Evolutionary conservation across 1,140 invertebrate species (phyloP).

Genomic region (Eciton burchellii): DNA sequence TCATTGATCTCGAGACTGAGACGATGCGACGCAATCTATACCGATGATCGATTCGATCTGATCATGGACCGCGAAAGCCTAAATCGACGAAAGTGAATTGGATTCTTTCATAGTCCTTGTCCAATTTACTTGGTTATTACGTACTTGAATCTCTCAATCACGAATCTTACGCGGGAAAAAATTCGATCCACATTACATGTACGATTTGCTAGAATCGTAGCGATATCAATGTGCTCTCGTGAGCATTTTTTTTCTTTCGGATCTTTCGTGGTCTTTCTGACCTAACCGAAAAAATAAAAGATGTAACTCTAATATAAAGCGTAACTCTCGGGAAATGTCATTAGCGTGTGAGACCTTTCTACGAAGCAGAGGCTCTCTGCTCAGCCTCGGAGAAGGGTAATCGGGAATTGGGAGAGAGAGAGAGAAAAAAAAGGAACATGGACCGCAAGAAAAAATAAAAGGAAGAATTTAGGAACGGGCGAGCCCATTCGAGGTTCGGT

Average conservation of each 20-base stretch:
- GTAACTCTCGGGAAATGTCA: slow-evolving; percentile 78
- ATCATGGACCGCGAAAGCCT: not conserved
- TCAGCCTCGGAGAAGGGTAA: slow-evolving; percentile 65
- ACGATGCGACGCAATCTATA: not conserved
- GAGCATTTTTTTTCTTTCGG: too few species aligned
- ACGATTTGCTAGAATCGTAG: too few species aligned
- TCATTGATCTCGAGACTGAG: not conserved
- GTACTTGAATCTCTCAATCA: too few species aligned
- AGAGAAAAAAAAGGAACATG: slow-evolving; percentile 31
- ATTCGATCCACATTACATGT: not conserved
- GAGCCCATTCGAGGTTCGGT: slow-evolving; percentile 69
- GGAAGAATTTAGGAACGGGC: slow-evolving; percentile 74
- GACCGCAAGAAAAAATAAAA: slow-evolving; percentile 46
- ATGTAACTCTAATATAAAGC: not conserved
- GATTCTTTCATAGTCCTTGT: too few species aligned
- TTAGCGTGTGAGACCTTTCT: slow-evolving; percentile 77
- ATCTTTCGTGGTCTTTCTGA: too few species aligned
- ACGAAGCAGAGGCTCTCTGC: slow-evolving; percentile 69
- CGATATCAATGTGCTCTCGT: too few species aligned
- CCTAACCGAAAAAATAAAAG: too few species aligned
- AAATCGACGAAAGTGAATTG: not conserved
- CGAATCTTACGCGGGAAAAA: not conserved
- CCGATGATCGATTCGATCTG: not conserved
- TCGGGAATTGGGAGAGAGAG: slow-evolving; percentile 48
- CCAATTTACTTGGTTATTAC: too few species aligned